Evolutionary conservation across 2,888 invertebrate species (phyloP).

Genomic region (Scotopteryx bipunctaria): DNA sequence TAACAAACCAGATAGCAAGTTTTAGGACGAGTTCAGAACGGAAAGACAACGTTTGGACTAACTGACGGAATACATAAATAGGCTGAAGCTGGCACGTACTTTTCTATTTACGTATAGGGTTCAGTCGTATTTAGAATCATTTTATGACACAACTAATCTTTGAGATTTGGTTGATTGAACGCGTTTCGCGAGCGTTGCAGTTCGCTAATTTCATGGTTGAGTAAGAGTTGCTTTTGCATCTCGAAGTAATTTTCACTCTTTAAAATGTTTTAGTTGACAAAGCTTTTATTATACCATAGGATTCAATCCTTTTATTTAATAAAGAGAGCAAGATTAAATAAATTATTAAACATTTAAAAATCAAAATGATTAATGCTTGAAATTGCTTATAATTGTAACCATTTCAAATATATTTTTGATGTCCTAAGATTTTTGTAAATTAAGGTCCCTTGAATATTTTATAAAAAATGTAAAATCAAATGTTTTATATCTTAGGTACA

Average conservation of each 20-base stretch:
- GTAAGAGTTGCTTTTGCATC: too few relatives aligned
- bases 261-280: background rate
- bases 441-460: too few relatives aligned
- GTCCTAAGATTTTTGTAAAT: too few relatives aligned
- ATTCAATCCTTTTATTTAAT: too few relatives aligned
- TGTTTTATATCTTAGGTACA: background rate
- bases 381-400: too few relatives aligned
- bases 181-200: background rate
- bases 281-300: too few relatives aligned
- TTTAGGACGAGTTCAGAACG: conserved; percentile 7
- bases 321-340: too few relatives aligned
- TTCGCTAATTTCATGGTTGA: background rate
- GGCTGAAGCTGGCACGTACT: conserved; percentile 11
- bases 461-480: background rate
- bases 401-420: too few relatives aligned
- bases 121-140: conserved; percentile 8
- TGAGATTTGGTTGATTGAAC: background rate
- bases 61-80: conserved; percentile 19
- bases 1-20: background rate
- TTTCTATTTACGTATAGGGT: conserved; percentile 24
- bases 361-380: too few relatives aligned
- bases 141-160: background rate
- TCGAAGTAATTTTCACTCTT: too few relatives aligned
- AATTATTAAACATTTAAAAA: too few relatives aligned
- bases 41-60: background rate